Conservation (phyloP, 2,888 invertebrate species). For the Abscondita cerata region DNA sequence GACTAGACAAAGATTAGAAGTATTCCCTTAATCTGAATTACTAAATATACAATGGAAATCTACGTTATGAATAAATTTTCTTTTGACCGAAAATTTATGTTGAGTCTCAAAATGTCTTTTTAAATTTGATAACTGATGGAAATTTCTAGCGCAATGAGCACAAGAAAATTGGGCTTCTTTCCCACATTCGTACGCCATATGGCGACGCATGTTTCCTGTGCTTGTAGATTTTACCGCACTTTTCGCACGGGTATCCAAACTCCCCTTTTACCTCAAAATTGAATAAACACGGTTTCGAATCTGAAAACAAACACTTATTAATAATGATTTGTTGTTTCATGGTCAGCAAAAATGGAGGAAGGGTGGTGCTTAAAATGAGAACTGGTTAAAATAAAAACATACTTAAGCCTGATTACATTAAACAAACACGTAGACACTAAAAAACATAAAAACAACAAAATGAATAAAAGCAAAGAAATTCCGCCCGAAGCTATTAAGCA, state of each 20-base stretch:
- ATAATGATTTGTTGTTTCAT: no score
- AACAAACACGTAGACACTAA: no score
- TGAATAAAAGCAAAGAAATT: no score
- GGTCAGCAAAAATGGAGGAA: no score
- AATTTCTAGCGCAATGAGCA: constrained; percentile 69
- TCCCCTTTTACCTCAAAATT: not conserved
- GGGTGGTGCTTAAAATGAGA: no score
- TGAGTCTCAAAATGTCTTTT: constrained; percentile 56
- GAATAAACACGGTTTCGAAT: not conserved
- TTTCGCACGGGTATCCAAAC: constrained; percentile 62
- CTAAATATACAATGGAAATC: constrained; percentile 43
- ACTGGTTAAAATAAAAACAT: no score
- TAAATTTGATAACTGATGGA: constrained; percentile 60
- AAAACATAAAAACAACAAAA: no score
- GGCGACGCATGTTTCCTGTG: constrained; percentile 79
- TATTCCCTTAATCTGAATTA: not conserved
- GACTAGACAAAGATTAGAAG: no score
- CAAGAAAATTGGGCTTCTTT: constrained; percentile 71
- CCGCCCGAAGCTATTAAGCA: no score
- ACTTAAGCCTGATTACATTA: no score
- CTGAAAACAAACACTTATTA: constrained; percentile 4
- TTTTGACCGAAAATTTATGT: constrained; percentile 9
- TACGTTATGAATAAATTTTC: constrained; percentile 21
- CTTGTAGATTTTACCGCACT: constrained; percentile 84
- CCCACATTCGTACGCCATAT: constrained; percentile 76